Evolutionary conservation across 92 coral and sea anemone genomes (phyloP), one percentile per base, ranked within the genome.

Genomic region (Isaurus tuberculatus): DNA sequence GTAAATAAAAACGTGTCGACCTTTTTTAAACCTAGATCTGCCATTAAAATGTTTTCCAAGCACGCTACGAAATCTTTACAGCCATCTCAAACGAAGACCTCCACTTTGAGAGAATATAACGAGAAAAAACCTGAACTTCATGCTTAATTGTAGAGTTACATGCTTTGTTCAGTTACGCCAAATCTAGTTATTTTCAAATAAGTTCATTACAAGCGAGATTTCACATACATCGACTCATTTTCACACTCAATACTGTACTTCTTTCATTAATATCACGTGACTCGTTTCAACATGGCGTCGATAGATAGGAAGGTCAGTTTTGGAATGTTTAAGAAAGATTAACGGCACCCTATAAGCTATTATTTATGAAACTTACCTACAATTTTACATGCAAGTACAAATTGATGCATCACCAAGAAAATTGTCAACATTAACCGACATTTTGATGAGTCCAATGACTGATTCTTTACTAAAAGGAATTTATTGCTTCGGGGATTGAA

Each of bases 221-320:
- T 74, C 33, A 63, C 31, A 58, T 17, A 51, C 28, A 9, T n/a
- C n/a, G n/a, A n/a, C n/a, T n/a, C n/a, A n/a, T 13, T 20, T 26
- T 44, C 28, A 25, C 26, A 26, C 64, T 25, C 27, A 74, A 11
- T 51, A 5, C 20, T 53, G 44, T 2, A 17, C 31, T 51, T 31
- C 46, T 48, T 49, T 29, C 80, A 74, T 16, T 13, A 26, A 3
- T 14, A 40, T 36, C 82, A 77, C 82, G 82, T 77, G 82, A 77
- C 19, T 26, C 70, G 25, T 77, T 77, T 22, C 57, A 77, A 77
- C 3, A 77, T 77, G 82, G 70, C 82, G 82, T 19, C 34, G 34
- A 32, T 5, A 33, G 23, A 40, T 26, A 77, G 53, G 33, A 63
- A 28, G 34, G 17, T 63, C 33, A 3, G 8, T 28, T 26, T 29